phyloP scores from a whole-genome alignment of 1,140 invertebrate species.

The Drosophila burlai region DNA sequence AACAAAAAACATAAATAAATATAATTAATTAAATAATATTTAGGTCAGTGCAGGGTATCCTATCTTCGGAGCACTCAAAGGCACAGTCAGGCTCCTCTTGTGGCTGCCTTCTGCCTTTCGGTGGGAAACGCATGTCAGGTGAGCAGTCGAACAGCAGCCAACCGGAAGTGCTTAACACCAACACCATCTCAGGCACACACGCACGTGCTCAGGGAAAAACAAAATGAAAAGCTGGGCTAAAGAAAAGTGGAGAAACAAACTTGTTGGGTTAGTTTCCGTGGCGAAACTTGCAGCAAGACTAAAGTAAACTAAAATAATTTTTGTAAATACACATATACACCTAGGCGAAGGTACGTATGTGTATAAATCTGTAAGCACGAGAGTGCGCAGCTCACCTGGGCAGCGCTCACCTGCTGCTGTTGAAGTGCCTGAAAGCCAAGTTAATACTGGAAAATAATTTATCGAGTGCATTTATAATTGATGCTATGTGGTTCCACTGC shows the following conservation, averaged over 20 bases:
- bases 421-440: conserved; percentile 70
- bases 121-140: conserved; percentile 64
- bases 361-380: conserved; percentile 19
- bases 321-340: conserved; percentile 47
- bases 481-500: conserved; percentile 46
- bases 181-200: conserved; percentile 30
- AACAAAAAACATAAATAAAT: neutral
- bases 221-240: conserved; percentile 51
- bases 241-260: conserved; percentile 27
- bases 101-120: conserved; percentile 11
- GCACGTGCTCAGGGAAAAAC: conserved; percentile 12
- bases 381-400: conserved; percentile 6
- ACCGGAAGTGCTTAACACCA: conserved; percentile 73
- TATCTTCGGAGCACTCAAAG: no score
- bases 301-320: conserved; percentile 64
- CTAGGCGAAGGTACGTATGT: conserved; percentile 10
- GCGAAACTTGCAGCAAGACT: conserved; percentile 46
- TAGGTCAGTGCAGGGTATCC: neutral
- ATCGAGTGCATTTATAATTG: conserved; percentile 79
- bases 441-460: conserved; percentile 75
- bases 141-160: conserved; percentile 55
- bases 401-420: conserved; percentile 32
- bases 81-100: no score
- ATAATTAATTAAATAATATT: neutral
- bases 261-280: conserved; percentile 28